Evolutionary conservation across 2,113 vertebrate species (phyloP), one percentile per base, ranked within the genome.

Genomic region (Gasterosteus nipponicus): DNA sequence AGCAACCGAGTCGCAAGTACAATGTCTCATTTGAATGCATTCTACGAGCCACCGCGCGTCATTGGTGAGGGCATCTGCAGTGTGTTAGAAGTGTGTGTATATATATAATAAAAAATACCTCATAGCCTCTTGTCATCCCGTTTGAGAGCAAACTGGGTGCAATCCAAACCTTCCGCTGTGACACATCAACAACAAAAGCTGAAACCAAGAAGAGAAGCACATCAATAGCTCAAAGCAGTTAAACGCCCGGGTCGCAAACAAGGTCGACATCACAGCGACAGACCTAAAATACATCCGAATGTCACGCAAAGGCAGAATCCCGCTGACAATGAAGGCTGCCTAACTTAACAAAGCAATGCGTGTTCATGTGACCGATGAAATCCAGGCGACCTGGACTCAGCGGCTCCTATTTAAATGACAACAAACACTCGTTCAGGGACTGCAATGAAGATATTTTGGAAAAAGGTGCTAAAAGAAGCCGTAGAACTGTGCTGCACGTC

Each of bases 121-220:
- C 62, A 7, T 4, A 56, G 15, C 33, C 29, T 1, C 66, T 53
- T 26, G 0, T n/a, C 26, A 54, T 53, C 15, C 3, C 14, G 10
- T 75, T 67, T 78, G 51, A 75, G 47, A 41, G n/a, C 59, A 47
- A 29, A 26, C 33, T 61, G 42, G n/a, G 58, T 42, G 15, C 63
- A 41, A 74, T 59, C 69, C 69, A 74, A 70, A 73, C 7, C n/a
- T 69, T 59, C 49, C 57, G 38, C 78, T 59, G 47, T 11, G 16
- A 83, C 51, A 69, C 33, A 26, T 19, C 41, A 59, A 58, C 31
- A 7, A 22, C 3, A 47, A 61, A 15, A 75, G 51, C 56, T n/a
- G 22, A 77, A 77, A 51, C 2, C 10, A 57, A 49, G 12, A 80
- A 53, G 9, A 73, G 35, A 74, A 56, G 59, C 54, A 18, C 26